Base-by-base conservation (phyloP, 2,113 vertebrate species). In the Protobothrops flavoviridis region DNA sequence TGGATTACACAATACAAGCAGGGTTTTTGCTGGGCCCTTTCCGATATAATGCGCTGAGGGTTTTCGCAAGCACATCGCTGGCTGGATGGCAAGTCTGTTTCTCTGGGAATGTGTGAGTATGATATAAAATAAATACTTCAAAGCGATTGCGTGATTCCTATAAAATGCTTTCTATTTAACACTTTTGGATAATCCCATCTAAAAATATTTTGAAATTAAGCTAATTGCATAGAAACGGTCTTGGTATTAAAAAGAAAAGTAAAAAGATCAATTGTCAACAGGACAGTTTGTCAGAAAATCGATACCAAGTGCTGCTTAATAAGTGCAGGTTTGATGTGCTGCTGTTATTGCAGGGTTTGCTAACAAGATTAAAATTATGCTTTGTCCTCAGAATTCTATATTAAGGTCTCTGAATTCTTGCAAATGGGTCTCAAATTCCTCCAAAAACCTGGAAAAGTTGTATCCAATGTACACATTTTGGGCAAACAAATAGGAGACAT, bases 81-180 rank as follows among this genome's bases (percentile, higher is more conserved):
- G 56, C 20, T 23, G 94, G 92, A 94, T 95, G 93, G 93, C 50
- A 45, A 20, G 13, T 24, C 94, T 96, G 94, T 96, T 88, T 92
- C 90, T 92, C 6, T 15, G 52, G 48, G 52, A 94, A 89, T 69
- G 24, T 26, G 33, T 81, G 88, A 94, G 50, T 53, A 26, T 48
- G 85, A 61, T 52, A 29, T 53, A 93, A 91, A 74, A 90, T 92
- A 64, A 85, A 93, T 91, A 85, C 94, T 95, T 95, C 94, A 93
- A 92, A 93, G 92, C 69, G 92, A 91, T 90, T 93, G 87, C 81
- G 87, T 0, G 39, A 57, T 92, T 33, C 0, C 33, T 11, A 86
- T 91, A 85, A 88, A 95, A 92, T 88, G 57, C 48, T 56, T 15
- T 87, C 56, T 93, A 91, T 9, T 81, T 93, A 96, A 23, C 9